Base-by-base conservation (phyloP, 2,797 vertebrate species). In the Sciurus vulgaris region DNA sequence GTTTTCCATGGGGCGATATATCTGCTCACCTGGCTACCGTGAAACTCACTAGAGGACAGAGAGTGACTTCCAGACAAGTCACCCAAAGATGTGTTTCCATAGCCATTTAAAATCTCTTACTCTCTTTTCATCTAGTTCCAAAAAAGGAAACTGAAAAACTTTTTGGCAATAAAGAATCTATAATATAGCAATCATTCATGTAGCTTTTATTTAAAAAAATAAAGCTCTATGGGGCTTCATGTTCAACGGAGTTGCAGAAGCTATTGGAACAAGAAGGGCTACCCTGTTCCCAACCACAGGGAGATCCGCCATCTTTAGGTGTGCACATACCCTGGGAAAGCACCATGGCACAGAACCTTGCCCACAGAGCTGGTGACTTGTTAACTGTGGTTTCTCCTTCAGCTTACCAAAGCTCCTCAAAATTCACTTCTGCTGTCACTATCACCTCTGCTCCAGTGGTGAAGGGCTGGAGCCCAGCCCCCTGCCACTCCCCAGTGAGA, bases 101-200 rank as follows among this genome's bases (percentile, higher is more conserved):
- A 20, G 35, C 70, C 61, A 84, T 5, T 69, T 44, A 78, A 65
- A 70, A 63, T 18, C 51, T 85, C 70, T 76, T 24, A 33, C 77
- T 76, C 85, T 70, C 61, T 72, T 89, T 91, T 76, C 81, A 41
- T 70, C 44, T 85, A 51, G 35, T 63, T 93, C 86, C 59, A 79
- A 78, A 73, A 83, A 38, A 73, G 6, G 70, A 78, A 93, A 77
- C 47, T 83, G 70, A 76, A 93, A 84, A 93, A 2, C 35, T 87
- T 89, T 81, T n/a, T 74, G 54, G 73, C 56, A 93, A 84, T 87
- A 77, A 96, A 41, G 35, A 51, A 86, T 85, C 63, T 90, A 2
- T 72, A 88, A 30, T 82, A 63, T 13, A 38, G 44, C 44, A 51
- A 20, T 73, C 63, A 63, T 76, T 83, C 67, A 44, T 76, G 56